phyloP scores from a whole-genome alignment of 2,113 vertebrate species.

The Coracopsis vasa region DNA sequence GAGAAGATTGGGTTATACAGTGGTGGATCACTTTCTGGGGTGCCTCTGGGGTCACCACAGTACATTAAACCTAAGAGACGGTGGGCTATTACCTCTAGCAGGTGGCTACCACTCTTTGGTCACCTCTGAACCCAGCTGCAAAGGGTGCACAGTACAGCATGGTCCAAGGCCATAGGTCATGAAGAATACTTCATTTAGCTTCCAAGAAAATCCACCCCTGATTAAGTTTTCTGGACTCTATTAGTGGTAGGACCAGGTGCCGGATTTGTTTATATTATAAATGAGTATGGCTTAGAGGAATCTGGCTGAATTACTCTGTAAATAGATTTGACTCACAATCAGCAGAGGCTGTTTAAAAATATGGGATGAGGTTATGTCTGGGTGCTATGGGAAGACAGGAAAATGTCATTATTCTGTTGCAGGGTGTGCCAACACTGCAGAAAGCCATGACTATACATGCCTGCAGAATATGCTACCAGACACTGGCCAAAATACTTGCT shows the following conservation, averaged over 20 bases:
- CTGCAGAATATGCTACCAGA: not conserved
- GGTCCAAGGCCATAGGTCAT: rapidly evolving
- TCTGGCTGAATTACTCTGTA: not conserved
- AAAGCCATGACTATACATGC: not conserved
- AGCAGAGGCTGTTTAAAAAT: not conserved
- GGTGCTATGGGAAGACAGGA: not conserved
- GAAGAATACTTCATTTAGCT: not conserved
- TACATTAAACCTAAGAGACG: not conserved
- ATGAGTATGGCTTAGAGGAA: not conserved
- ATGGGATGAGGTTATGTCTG: not conserved
- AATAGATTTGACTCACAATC: not conserved
- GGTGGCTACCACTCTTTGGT: not conserved
- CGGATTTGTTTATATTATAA: not conserved
- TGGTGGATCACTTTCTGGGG: rapidly evolving
- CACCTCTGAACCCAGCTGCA: not conserved
- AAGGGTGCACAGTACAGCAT: rapidly evolving
- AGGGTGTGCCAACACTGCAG: not conserved
- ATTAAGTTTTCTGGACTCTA: not conserved
- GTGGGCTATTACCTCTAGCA: not conserved
- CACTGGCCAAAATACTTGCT: not conserved
- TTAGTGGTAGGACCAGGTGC: not conserved
- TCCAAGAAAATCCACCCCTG: not conserved
- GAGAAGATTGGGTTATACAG: not conserved
- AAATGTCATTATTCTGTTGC: not conserved
- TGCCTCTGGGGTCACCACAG: not conserved